These are phyloP conservation scores for Furcula furcula DNA, from an alignment of 2,888 invertebrate species.

Conservation along the genomic window DNA sequence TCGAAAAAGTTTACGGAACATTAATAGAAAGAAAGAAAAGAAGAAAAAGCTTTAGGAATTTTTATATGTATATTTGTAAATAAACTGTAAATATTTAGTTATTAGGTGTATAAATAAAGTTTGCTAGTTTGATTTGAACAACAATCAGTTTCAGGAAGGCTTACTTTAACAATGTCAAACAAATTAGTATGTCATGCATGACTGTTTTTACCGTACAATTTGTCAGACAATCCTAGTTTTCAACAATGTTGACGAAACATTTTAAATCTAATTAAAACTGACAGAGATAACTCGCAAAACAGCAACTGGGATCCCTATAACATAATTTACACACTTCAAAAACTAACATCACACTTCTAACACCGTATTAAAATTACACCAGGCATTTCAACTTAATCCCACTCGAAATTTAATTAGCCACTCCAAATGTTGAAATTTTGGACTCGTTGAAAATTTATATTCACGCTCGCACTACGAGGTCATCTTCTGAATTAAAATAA, in stretches of 20 bases:
- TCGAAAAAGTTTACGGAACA: too few relatives aligned
- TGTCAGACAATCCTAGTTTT: neutral
- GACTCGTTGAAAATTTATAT: constrained; percentile 1
- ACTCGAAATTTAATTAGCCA: constrained; percentile 12
- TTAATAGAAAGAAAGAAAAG: too few relatives aligned
- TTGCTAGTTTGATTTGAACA: too few relatives aligned
- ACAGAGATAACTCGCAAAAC: neutral
- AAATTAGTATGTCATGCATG: neutral
- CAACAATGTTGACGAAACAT: neutral
- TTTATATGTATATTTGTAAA: too few relatives aligned
- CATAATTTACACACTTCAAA: neutral
- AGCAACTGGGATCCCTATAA: neutral
- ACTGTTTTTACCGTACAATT: neutral
- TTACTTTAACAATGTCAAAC: too few relatives aligned
- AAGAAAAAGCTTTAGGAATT: too few relatives aligned
- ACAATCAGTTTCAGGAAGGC: too few relatives aligned
- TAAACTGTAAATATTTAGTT: too few relatives aligned
- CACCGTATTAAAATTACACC: neutral
- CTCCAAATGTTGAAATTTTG: neutral
- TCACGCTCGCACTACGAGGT: neutral
- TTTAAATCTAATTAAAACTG: neutral
- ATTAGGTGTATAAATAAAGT: too few relatives aligned
- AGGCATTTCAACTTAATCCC: constrained; percentile 11
- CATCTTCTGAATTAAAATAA: neutral
- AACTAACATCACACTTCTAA: neutral